These are phyloP conservation scores for Nothocercus julius DNA, from an alignment of 2,113 vertebrate species.

Conservation along the genomic window DNA sequence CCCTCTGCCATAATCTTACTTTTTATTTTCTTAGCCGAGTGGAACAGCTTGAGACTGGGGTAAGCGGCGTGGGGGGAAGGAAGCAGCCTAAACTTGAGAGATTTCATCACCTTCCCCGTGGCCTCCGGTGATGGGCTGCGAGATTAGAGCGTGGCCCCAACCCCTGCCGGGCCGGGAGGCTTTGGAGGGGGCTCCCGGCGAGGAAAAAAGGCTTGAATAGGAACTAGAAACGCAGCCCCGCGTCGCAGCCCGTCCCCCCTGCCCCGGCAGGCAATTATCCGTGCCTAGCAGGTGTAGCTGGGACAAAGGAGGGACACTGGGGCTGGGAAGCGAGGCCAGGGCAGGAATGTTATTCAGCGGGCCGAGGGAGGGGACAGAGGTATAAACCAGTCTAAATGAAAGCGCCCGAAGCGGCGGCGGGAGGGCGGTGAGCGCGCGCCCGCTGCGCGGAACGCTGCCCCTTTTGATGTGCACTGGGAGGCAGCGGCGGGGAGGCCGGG, in stretches of 20 bases:
- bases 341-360: slow-evolving; percentile 40
- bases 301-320: slow-evolving; percentile 25
- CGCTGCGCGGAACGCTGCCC: slow-evolving; percentile 7
- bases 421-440: background rate
- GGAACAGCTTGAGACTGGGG: slow-evolving; percentile 51
- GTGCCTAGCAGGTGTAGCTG: slow-evolving; percentile 72
- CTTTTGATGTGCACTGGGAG: slow-evolving; percentile 27
- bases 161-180: background rate
- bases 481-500: background rate
- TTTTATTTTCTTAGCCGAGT: slow-evolving; percentile 51
- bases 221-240: background rate
- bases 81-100: background rate
- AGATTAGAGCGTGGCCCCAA: background rate
- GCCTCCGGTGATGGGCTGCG: background rate
- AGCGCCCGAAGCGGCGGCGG: background rate
- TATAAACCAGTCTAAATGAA: slow-evolving; percentile 41
- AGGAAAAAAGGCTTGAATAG: slow-evolving; percentile 9
- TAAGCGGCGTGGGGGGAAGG: background rate
- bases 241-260: background rate
- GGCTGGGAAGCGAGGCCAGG: background rate
- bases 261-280: slow-evolving; percentile 43
- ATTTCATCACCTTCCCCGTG: background rate
- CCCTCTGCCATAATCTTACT: background rate
- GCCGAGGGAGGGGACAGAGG: background rate
- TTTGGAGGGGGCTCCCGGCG: background rate